Evolutionary conservation across 2,888 invertebrate genomes (phyloP), one percentile per base, ranked within the genome.

Genomic region (Pantelozetes paolii): DNA sequence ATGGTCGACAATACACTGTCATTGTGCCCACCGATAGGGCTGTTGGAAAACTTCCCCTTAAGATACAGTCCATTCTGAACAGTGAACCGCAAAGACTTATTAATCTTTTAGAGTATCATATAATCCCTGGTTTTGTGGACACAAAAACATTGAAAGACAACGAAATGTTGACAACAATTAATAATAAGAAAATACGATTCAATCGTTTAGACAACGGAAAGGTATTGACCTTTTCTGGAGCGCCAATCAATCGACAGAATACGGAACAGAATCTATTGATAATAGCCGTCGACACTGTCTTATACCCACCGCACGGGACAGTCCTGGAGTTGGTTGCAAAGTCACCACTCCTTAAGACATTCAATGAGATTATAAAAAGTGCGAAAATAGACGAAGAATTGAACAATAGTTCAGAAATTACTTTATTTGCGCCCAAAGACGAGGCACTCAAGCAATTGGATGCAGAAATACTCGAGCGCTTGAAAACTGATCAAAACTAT

Each of bases 371-470:
- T 1, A 64, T 78, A 11, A 74, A 75, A 50, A 40, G 62, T 0
- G 74, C 76, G 1, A 57, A 73, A 0, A 62, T 78, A 9, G 74
- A 54, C 1, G 73, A 76, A 71, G 64, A 76, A 20, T 42, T 78
- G 1, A 45, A 67, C 76, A 76, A 74, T 18, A 54, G 71, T 11
- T 77, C 77, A 18, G 77, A 77, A 3, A 48, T 74, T 28, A 77
- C 78, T 5, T 70, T 78, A 42, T 77, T 78, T 50, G 78, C 78
- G n/a, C 78, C 78, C n/a, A 77, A 75, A 71, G 77, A 78, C 62
- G 71, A 74, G 36, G 78, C 78, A 0, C 76, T 78, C 72, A 57
- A 75, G 15, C 69, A 71, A 32, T 45, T 78, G 18, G 57, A 73
- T 11, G 23, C 70, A 20, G 73, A 77, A 74, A 74, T 76, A 32